Base-by-base conservation (phyloP, 2,797 vertebrate species). In the Sebastes melanostomus region DNA sequence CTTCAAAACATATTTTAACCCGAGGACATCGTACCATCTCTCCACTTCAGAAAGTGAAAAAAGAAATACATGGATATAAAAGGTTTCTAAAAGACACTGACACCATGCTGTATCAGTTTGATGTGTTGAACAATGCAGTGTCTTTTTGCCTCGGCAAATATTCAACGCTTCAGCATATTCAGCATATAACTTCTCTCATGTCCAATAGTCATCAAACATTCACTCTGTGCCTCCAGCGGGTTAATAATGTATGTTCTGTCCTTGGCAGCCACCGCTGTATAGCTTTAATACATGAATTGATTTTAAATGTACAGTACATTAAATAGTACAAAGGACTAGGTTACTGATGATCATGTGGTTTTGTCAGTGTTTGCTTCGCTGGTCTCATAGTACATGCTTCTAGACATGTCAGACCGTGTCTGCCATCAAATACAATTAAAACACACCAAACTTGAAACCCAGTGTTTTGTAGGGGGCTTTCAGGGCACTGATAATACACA, bases 181-280 rank as follows among this genome's bases (percentile, higher is more conserved):
- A 71, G 36, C 5, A 38, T 38, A 38, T 38, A 38, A 76, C 62
- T 78, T 81, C 76, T 84, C 78, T 81, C 27, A 66, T 66, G 80
- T 81, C 83, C 72, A 86, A 73, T 30, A 80, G 69, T 88, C 75
- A 90, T 90, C 72, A 78, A 77, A 70, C 87, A 89, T 88, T 88
- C 81, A 83, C 66, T 75, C 27, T 65, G 66, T 58, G 71, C 76
- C 77, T 73, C 55, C 71, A 80, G 69, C 36, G 4, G 27, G 72
- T 92, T 85, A 89, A 90, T 91, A 90, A 91, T 88, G 80, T 72
- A 92, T 88, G 77, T 70, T 60, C 25, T 24, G 42, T 75, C 77
- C 86, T 81, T 88, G 88, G 82, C 90, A 89, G 75, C 60, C 61
- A 42, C 83, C 30, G 79, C 50, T 59, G 65, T 32, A 73, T 20